Evolutionary conservation across 2,113 vertebrate genomes (phyloP), one percentile per base, ranked within the genome.

Genomic region (Nicator chloris): DNA sequence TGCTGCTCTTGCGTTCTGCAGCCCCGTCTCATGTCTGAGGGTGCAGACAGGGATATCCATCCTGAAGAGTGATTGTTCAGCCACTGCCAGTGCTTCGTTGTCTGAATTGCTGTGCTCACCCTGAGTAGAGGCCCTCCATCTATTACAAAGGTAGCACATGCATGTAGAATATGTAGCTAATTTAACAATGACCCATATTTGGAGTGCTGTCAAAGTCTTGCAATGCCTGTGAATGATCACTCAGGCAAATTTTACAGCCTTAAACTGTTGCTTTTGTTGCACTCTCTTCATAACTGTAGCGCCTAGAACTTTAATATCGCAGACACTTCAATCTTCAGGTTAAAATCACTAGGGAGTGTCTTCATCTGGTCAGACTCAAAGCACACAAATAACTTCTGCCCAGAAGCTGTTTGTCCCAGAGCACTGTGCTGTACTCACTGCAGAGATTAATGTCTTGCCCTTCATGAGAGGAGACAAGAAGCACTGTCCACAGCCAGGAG

Each of bases 61-160:
- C 95, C 91, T 81, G 73, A 89, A 91, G 95, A 95, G 63, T 88
- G 86, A 96, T 92, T 44, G 66, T 69, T 47, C 30, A 35, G 51
- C 59, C 59, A 21, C 49, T 78, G 92, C 69, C 83, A 84, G 57
- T 4, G 70, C 75, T 92, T 65, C 60, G 7, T 35, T 60, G 37
- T 66, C 70, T 1, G 33, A 79, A 77, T 9, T 54, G 66, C 82
- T 85, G 23, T 85, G 79, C 80, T 85, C 27, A 15, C 69, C 39
- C 19, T 57, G 57, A 92, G 35, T 2, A 83, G 40, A 68, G 53
- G 40, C 60, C 12, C 44, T 69, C 56, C 75, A 53, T 60, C 53
- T 69, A 42, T 91, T 85, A 45, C 2, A n/a, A 24, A 90, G 65
- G 60, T 61, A 57, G 47, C 59, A 51, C 3, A 0, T 2, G 4